phyloP scores from a whole-genome alignment of 2,888 invertebrate genomes.

The Melanophora roralis region DNA sequence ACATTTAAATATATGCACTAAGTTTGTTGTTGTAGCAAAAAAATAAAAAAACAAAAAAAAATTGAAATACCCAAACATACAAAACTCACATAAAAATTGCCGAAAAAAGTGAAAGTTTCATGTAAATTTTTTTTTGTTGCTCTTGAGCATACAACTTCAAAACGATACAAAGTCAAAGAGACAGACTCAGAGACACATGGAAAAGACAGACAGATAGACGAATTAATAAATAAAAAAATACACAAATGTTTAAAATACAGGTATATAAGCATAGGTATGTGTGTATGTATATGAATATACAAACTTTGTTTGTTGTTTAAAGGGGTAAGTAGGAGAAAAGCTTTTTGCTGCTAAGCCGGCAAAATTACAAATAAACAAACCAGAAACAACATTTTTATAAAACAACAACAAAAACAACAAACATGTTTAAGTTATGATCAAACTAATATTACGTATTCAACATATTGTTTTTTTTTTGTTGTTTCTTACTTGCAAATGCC shows the following conservation, averaged over 20 bases:
- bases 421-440: constrained; percentile 10
- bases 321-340: too few species aligned
- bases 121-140: constrained; percentile 53
- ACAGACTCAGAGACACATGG: constrained; percentile 1
- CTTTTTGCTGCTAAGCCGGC: constrained; percentile 1
- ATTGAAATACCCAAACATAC: background rate
- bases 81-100: constrained; percentile 69
- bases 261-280: too few species aligned
- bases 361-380: background rate
- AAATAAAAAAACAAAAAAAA: constrained; percentile 20
- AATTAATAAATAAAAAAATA: background rate
- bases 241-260: too few species aligned
- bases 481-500: background rate
- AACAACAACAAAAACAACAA: constrained; percentile 9
- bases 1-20: background rate
- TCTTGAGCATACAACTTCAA: constrained; percentile 7
- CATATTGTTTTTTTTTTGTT: background rate
- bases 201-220: background rate
- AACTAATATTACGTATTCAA: constrained; percentile 32
- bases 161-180: constrained; percentile 22
- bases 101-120: constrained; percentile 77
- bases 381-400: background rate
- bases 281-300: too few species aligned
- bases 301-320: too few species aligned
- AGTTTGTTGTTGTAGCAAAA: constrained; percentile 26